Evolutionary conservation across 2,113 vertebrate species (phyloP), one percentile per base, ranked within the genome.

Genomic region (Mesitornis unicolor): DNA sequence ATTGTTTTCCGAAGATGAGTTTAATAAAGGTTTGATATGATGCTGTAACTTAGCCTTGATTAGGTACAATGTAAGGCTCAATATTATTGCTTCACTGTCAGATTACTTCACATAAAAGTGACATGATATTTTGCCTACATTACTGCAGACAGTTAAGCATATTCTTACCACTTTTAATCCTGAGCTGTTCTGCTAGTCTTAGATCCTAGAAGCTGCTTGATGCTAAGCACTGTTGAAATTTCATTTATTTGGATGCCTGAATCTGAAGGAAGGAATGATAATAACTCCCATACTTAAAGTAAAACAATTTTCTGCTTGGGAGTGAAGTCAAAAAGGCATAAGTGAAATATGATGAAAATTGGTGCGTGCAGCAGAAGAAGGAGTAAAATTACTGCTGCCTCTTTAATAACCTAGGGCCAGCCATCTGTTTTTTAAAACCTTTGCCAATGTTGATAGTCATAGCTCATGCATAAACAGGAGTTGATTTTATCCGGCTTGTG

Each of bases 161-260:
- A 31, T 75, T 91, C 38, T 82, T 90, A 54, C 12, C 9, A 29
- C 60, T 87, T 91, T 64, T 71, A 73, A 75, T 63, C 61, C 43
- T 56, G 19, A 61, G 40, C 0, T 0, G 17, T 81, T 94, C 74
- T 43, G 53, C 73, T 91, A 74, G 40, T 31, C 25, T 69, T 60
- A n/a, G 45, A 94, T 48, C 65, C 36, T 84, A 53, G 57, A 84
- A 91, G 28, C 36, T 36, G 19, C 40, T 91, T 89, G 81, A 91
- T 89, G 40, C 48, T 85, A 90, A 96, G n/a, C 40, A 53, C 40
- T 89, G 60, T 53, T 91, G 89, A 84, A 91, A 48, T 88, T 88
- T 82, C 53, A 76, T 94, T 95, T 92, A 65, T 89, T 92, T 94
- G 78, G 53, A 60, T 91, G 69, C 43, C 59, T 92, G 87, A 53